These are phyloP conservation scores for Leptoteleia sp. DNA, from an alignment of 1,140 invertebrate genomes.

Conservation along the genomic window DNA sequence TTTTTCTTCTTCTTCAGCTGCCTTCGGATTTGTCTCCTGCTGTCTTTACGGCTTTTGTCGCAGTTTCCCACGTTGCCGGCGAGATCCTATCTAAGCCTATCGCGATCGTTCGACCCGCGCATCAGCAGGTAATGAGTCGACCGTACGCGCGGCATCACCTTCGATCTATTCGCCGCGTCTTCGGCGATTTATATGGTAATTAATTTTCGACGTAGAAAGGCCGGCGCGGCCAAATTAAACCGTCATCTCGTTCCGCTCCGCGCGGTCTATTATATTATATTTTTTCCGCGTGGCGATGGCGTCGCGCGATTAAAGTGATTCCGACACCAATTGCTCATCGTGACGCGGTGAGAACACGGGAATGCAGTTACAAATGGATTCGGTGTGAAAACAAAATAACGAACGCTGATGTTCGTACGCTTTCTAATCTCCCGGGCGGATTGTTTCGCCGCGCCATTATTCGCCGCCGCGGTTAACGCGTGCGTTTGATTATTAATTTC, in stretches of 20 bases:
- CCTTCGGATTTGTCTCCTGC: constrained; percentile 74
- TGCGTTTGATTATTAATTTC: constrained; percentile 59
- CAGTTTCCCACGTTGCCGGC: constrained; percentile 72
- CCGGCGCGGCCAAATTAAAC: constrained; percentile 19
- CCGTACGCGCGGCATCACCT: constrained; percentile 31
- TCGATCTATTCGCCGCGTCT: constrained; percentile 58
- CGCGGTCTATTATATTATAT: constrained; percentile 33
- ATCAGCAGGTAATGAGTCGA: constrained; percentile 34
- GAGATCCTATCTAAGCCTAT: constrained; percentile 57
- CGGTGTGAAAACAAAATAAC: constrained; percentile 58
- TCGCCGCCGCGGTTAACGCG: constrained; percentile 42
- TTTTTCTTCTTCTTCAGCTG: constrained; percentile 70
- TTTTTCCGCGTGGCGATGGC: constrained; percentile 7
- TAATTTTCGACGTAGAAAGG: constrained; percentile 33
- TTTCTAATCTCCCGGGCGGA: constrained; percentile 47
- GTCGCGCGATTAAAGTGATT: constrained; percentile 41
- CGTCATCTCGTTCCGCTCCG: constrained; percentile 26
- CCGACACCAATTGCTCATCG: constrained; percentile 43
- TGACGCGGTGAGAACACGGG: constrained; percentile 54
- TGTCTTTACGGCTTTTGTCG: constrained; percentile 73
- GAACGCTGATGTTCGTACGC: constrained; percentile 31
- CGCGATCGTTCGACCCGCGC: constrained; percentile 33
- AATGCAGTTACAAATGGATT: constrained; percentile 56
- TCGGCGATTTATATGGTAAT: constrained; percentile 36
- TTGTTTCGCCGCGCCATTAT: constrained; percentile 40